Evolutionary conservation across 2,113 vertebrate species (phyloP).

Genomic region (Gnathonemus echidnorhynchus): DNA sequence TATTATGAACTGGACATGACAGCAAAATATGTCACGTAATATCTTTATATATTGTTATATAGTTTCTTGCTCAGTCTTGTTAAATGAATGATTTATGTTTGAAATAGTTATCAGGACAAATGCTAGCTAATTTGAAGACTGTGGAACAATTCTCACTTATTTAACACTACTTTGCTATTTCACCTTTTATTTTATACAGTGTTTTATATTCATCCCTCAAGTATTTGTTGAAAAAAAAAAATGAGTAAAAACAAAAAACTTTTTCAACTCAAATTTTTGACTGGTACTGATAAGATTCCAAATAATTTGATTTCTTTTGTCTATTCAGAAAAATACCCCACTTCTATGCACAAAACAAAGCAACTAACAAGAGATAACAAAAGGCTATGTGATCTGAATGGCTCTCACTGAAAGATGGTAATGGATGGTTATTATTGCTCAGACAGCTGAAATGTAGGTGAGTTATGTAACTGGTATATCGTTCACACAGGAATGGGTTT

Average conservation of each 20-base stretch:
- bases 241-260: not conserved
- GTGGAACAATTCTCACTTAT: not conserved
- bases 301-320: not conserved
- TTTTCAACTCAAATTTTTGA: not conserved
- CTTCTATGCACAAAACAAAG: conserved; percentile 22
- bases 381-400: conserved; percentile 38
- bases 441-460: conserved; percentile 44
- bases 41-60: not conserved
- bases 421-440: conserved; percentile 49
- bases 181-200: not conserved
- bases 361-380: conserved; percentile 28
- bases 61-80: not conserved
- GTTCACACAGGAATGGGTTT: conserved; percentile 19
- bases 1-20: not conserved
- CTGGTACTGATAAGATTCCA: not conserved
- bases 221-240: not conserved
- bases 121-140: not conserved
- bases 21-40: not conserved
- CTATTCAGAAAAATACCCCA: not conserved
- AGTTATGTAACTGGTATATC: conserved; percentile 47
- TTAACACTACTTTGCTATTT: not conserved
- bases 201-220: not conserved
- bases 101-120: not conserved
- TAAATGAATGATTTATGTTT: not conserved
- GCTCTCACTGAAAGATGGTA: conserved; percentile 46